Evolutionary conservation across 2,797 vertebrate genomes (phyloP), one percentile per base, ranked within the genome.

Genomic region (Meriones psammophilus): DNA sequence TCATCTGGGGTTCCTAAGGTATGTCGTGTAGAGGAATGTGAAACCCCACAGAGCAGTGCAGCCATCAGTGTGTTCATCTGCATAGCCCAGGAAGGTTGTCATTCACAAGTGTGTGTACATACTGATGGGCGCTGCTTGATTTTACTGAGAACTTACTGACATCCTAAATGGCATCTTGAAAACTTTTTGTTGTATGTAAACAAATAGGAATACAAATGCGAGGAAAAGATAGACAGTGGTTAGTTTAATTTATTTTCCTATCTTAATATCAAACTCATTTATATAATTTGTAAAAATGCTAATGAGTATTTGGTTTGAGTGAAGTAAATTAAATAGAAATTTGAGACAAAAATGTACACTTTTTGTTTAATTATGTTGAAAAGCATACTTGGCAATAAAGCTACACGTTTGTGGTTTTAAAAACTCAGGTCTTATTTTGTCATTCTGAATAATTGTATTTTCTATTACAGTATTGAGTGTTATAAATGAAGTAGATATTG

Each of bases 1-100:
- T 99, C 99, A 95, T 97, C 99, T 97, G 99, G 99, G 91, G 99
- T 99, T 97, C 97, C 99, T 91, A 99, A 99, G 99, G 99, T 99
- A 99, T 98, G 97, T 79, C 62, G 18, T 13, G 14, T 54, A 64
- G 88, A 36, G 62, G 36, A 96, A 36, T 88, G 30, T 76, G 50
- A 93, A 73, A 84, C 68, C 24, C 80, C 18, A 54, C 28, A 71
- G 12, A 68, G 28, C 33, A 79, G 0, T 85, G 18, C 42, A 71
- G 0, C 66, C 20, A 9, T 50, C 94, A 58, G 28, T 69, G 62
- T 94, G 42, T 46, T 50, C 17, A 26, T 66, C 42, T 85, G 6
- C 54, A 28, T 90, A 46, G 9, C 30, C 69, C 66, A 66, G 5
- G 78, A 91, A 6, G 74, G 92, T 89, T 88, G 69, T 56, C 50